Conservation (phyloP, 2,113 vertebrate genomes). For the Malaclemys terrapin region DNA sequence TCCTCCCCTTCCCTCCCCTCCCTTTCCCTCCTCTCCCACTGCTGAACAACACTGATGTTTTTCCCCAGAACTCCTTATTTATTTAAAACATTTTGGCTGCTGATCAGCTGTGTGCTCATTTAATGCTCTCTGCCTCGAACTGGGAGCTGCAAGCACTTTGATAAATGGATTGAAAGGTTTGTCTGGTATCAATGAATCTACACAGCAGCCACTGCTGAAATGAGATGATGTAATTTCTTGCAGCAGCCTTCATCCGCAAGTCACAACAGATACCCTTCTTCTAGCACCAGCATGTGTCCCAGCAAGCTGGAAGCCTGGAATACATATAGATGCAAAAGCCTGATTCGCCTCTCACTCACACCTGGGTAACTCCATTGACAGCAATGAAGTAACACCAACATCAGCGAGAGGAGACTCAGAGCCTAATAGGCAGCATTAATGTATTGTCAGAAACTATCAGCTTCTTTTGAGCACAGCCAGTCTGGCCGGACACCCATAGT, state of each 20-base stretch:
- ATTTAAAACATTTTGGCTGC: background rate
- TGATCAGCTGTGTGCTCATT: background rate
- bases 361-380: accelerated
- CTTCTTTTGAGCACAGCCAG: accelerated
- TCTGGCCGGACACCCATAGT: no score
- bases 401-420: accelerated
- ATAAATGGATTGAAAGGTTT: background rate
- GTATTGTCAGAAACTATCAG: background rate
- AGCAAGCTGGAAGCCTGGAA: background rate
- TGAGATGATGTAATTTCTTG: background rate
- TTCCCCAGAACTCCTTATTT: background rate
- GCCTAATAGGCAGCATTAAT: background rate
- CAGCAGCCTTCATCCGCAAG: background rate
- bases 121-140: background rate
- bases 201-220: background rate
- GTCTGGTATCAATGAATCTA: background rate
- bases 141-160: background rate
- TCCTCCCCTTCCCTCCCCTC: background rate
- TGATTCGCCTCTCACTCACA: background rate
- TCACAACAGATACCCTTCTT: background rate
- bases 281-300: background rate
- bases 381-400: accelerated
- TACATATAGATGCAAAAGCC: background rate
- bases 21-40: background rate
- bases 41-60: background rate